Conservation (phyloP, 2,797 vertebrate genomes). For the Neosilurus hyrtlii region DNA sequence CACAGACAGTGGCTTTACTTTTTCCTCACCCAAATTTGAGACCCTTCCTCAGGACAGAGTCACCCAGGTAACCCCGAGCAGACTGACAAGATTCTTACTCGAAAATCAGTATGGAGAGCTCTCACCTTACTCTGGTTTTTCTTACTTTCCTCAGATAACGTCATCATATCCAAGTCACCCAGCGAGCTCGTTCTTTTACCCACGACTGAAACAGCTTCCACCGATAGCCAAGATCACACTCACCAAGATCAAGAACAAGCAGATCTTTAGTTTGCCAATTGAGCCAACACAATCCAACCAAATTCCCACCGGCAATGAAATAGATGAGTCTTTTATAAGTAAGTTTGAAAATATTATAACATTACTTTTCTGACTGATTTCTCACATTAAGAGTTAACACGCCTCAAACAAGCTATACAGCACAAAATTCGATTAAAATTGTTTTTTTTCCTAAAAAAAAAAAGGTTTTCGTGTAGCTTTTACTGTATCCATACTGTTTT, state of each 20-base stretch:
- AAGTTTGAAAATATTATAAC: constrained; percentile 55
- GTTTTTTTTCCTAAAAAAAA: background rate
- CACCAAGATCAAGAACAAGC: constrained; percentile 80
- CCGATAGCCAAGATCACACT: constrained; percentile 87
- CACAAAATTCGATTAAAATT: background rate
- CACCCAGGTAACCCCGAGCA: constrained; percentile 74
- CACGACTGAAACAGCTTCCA: constrained; percentile 88
- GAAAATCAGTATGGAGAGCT: background rate
- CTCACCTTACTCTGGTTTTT: background rate
- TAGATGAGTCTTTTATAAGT: constrained; percentile 84
- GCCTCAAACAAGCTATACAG: background rate
- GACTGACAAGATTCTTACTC: background rate
- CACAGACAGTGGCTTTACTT: constrained; percentile 96
- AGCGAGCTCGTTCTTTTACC: constrained; percentile 96
- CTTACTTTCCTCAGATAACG: constrained; percentile 79
- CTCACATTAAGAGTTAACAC: background rate
- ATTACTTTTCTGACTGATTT: background rate
- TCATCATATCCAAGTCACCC: constrained; percentile 91
- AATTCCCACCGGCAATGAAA: constrained; percentile 81
- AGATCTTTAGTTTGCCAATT: constrained; percentile 75
- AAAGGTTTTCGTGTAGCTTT: too few species aligned
- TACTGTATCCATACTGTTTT: background rate
- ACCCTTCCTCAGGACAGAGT: constrained; percentile 93
- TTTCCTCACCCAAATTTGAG: constrained; percentile 95
- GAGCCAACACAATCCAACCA: constrained; percentile 76